Conservation (phyloP, 2,888 invertebrate genomes). For the Thereva nobilitata region DNA sequence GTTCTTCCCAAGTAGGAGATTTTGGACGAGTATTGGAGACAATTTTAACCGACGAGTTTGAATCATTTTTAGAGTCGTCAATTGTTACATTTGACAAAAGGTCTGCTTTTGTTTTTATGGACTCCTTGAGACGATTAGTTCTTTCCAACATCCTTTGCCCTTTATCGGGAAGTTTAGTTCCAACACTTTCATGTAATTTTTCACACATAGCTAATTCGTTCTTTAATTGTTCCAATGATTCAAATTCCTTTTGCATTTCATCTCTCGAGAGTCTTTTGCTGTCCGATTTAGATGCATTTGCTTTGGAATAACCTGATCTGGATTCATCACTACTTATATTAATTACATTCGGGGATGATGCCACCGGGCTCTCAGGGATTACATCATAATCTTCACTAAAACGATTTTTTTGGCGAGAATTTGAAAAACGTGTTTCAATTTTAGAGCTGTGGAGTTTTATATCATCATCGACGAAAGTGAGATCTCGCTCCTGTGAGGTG, state of each 20-base stretch:
- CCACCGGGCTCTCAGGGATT: too few relatives aligned
- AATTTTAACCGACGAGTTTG: not conserved
- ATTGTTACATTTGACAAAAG: constrained; percentile 61
- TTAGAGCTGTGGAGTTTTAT: too few relatives aligned
- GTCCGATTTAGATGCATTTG: not conserved
- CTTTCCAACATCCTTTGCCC: constrained; percentile 64
- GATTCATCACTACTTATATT: not conserved
- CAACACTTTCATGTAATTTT: constrained; percentile 49
- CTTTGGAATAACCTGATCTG: not conserved
- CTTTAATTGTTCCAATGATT: constrained; percentile 58
- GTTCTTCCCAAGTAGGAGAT: constrained; percentile 51
- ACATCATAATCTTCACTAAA: too few relatives aligned
- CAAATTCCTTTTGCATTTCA: constrained; percentile 58
- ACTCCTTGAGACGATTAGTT: constrained; percentile 58
- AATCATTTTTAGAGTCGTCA: constrained; percentile 43
- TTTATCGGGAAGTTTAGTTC: constrained; percentile 64
- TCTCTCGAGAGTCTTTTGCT: constrained; percentile 46
- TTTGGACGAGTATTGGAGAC: constrained; percentile 36
- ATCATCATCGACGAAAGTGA: too few relatives aligned
- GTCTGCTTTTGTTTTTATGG: constrained; percentile 59
- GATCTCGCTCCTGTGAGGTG: too few relatives aligned
- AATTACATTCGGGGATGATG: too few relatives aligned
- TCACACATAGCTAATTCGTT: constrained; percentile 57
- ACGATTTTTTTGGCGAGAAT: too few relatives aligned
- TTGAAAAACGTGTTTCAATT: too few relatives aligned